Evolutionary conservation across 23 tunicate species (phyloP).

Genomic region (Ascidia mentula): DNA sequence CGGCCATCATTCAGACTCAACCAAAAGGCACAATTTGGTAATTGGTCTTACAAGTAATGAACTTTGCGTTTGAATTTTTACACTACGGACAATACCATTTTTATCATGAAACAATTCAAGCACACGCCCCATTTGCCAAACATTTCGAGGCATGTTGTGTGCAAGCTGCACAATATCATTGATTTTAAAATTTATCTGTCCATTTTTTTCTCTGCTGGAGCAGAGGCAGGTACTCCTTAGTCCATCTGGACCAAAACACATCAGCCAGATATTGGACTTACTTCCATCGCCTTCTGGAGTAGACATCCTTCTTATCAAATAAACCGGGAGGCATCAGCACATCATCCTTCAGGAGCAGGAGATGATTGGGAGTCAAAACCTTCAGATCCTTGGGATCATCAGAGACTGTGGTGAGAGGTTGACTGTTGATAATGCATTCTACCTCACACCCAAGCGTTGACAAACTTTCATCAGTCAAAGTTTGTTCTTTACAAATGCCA

Average conservation of each 20-base stretch:
- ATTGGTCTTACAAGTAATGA: not conserved
- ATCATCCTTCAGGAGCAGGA: constrained; percentile 19
- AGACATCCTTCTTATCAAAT: constrained; percentile 29
- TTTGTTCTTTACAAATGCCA: constrained; percentile 12
- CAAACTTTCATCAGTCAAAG: constrained; percentile 8
- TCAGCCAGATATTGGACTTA: constrained; percentile 28
- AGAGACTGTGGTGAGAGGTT: constrained; percentile 29
- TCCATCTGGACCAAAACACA: constrained; percentile 13
- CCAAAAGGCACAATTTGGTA: too few relatives aligned
- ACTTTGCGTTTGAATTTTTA: not conserved
- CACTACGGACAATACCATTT: constrained; percentile 21
- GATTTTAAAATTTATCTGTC: not conserved
- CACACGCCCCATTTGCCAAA: too few relatives aligned
- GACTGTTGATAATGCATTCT: constrained; percentile 34
- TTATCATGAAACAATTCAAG: constrained; percentile 16
- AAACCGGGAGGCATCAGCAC: constrained; percentile 28
- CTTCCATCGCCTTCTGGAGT: constrained; percentile 23
- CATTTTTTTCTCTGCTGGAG: constrained; percentile 22
- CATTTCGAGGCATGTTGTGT: too few relatives aligned
- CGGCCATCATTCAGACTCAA: too few relatives aligned
- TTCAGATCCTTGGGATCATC: constrained; percentile 35
- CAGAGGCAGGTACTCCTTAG: constrained; percentile 11
- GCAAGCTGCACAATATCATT: too few relatives aligned
- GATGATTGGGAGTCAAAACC: constrained; percentile 29
- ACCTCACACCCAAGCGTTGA: constrained; percentile 24